Evolutionary conservation across 2,888 invertebrate species (phyloP).

Genomic region (Spodoptera littoralis): DNA sequence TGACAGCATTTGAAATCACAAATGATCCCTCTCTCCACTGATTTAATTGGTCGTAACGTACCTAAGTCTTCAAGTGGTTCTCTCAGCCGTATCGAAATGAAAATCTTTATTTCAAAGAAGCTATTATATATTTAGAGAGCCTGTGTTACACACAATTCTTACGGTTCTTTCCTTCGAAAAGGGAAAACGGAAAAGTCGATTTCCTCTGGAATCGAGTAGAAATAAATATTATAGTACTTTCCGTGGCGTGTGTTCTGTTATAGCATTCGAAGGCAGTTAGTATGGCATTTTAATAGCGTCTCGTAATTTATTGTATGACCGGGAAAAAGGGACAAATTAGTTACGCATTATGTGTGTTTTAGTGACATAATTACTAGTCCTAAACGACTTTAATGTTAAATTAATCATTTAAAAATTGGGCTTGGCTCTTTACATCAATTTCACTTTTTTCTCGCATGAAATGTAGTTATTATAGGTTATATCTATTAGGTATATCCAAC

Average conservation of each 20-base stretch:
- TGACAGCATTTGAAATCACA: too few species aligned
- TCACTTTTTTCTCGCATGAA: too few species aligned
- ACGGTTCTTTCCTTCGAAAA: conserved; percentile 26
- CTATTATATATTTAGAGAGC: conserved; percentile 33
- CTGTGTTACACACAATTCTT: conserved; percentile 25
- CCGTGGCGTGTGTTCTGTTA: conserved; percentile 23
- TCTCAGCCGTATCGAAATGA: conserved; percentile 12
- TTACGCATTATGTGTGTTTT: too few species aligned
- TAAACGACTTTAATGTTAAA: too few species aligned
- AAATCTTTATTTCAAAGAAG: conserved; percentile 31
- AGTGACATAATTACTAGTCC: too few species aligned
- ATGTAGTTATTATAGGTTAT: too few species aligned
- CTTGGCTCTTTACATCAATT: too few species aligned
- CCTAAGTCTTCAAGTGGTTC: conserved; percentile 1
- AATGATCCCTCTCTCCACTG: neutral
- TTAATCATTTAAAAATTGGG: too few species aligned
- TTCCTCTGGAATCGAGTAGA: conserved; percentile 43
- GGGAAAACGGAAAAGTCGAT: conserved; percentile 41
- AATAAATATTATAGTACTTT: conserved; percentile 42
- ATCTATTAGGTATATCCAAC: too few species aligned
- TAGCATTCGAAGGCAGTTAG: conserved; percentile 32
- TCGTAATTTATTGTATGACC: conserved; percentile 16
- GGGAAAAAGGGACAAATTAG: too few species aligned
- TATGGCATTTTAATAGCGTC: conserved; percentile 29
- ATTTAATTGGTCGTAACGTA: conserved; percentile 18